Conservation (phyloP, 2,888 invertebrate genomes). For the Sinohyriopsis cumingii region DNA sequence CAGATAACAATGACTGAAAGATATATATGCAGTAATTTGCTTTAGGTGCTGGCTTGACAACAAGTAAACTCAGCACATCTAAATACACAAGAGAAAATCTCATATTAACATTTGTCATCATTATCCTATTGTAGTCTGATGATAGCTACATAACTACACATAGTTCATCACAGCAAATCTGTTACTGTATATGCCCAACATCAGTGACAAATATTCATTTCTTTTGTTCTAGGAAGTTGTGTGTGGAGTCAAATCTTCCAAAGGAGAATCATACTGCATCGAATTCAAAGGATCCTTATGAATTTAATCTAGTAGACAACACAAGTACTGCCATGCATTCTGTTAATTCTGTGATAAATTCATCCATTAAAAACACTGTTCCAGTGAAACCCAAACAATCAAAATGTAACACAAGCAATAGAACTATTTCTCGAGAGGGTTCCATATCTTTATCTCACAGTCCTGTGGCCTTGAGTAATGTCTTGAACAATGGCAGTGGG, state of each 20-base stretch:
- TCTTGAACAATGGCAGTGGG: too few relatives aligned
- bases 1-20: too few relatives aligned
- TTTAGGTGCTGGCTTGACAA: too few relatives aligned
- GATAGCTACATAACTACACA: too few relatives aligned
- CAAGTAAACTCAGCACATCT: too few relatives aligned
- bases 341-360: conserved; percentile 29
- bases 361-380: too few relatives aligned
- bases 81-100: too few relatives aligned
- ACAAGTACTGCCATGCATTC: conserved; percentile 17
- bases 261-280: conserved; percentile 56
- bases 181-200: too few relatives aligned
- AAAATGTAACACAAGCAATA: conserved; percentile 24
- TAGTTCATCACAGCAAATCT: too few relatives aligned
- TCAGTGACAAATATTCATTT: background rate
- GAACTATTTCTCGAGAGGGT: conserved; percentile 45
- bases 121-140: too few relatives aligned
- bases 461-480: conserved; percentile 7
- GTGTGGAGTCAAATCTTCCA: conserved; percentile 67
- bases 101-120: too few relatives aligned
- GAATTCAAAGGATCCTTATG: conserved; percentile 66
- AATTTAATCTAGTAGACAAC: conserved; percentile 57
- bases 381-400: conserved; percentile 33
- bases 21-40: too few relatives aligned
- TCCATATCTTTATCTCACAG: conserved; percentile 25
- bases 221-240: conserved; percentile 62